Evolutionary conservation across 2,797 vertebrate species (phyloP).

Genomic region (Alcedo quadribrachys): DNA sequence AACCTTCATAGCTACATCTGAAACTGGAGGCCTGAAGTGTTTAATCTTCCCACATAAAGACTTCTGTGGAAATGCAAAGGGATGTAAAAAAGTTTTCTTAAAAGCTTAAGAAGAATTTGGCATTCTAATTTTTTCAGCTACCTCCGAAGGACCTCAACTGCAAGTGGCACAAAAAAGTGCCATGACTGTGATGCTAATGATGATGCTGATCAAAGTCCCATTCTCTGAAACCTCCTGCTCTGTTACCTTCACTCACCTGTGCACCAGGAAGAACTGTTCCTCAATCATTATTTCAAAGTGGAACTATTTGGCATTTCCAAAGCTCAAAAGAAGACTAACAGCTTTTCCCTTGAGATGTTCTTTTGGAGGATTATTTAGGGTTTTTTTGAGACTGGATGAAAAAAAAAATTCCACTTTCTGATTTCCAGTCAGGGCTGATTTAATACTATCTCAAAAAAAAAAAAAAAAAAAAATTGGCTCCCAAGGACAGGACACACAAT

Average conservation of each 20-base stretch:
- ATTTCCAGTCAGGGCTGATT: not conserved
- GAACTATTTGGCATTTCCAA: not conserved
- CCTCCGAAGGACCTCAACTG: not conserved
- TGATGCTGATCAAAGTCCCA: not conserved
- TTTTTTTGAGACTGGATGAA: not conserved
- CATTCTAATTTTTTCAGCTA: not conserved
- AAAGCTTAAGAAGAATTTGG: not conserved
- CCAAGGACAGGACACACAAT: not conserved
- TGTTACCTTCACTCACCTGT: not conserved
- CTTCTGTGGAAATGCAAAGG: not conserved
- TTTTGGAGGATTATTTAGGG: not conserved
- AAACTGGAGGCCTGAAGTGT: not conserved
- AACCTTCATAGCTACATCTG: not conserved
- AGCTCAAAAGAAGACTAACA: not conserved
- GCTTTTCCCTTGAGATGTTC: not conserved
- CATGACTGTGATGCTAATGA: not conserved
- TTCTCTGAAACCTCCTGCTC: not conserved
- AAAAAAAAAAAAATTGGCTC: not conserved
- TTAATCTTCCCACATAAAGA: not conserved
- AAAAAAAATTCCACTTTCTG: not conserved
- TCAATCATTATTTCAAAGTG: not conserved
- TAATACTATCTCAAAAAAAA: not conserved
- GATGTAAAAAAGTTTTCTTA: not conserved
- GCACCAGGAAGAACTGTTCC: not conserved
- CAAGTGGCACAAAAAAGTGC: not conserved